Evolutionary conservation across 2,888 invertebrate genomes (phyloP), one percentile per base, ranked within the genome.

Genomic region (Pollenia angustigena): DNA sequence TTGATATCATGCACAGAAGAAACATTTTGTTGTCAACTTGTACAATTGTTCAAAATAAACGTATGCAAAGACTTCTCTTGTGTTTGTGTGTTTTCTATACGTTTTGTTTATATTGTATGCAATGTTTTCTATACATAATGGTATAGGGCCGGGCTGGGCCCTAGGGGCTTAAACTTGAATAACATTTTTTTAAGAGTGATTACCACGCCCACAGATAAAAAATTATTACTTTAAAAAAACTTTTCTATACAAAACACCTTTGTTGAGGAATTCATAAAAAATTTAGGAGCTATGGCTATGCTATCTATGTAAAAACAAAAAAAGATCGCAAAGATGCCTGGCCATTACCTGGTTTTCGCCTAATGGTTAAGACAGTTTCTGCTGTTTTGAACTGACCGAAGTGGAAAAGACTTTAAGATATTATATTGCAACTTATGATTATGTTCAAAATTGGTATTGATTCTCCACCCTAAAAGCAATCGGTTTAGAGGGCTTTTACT

Each of bases 111-210:
- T 2, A 58, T 23, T 58, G 58, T 9, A 18, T 18, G 23, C 16
- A 58, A 4, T 58, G 58, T 58, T 58, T 18, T 58, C 2, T 58
- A 7, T 23, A 23, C 58, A 23, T 58, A 58, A 58, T 58, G 58
- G 58, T 58, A 58, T 58, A 23, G 23, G 58, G 58, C 58, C 8
- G 32, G 58, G 58, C 58, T 16, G 58, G 58, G 58, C 58, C 58
- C 58, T 58, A 32, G 58, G 7, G 32, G 58, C 4, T 58, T 3
- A 58, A 58, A 58, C 58, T 7, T 58, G 18, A 58, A 58, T 58
- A 58, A 58, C 32, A 58, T 23, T 23, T 58, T 1, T 58, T 58
- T 23, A 58, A 58, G 58, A 16, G 6, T 23, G 58, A 58, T 58
- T 58, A 58, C 58, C 18, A 23, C 58, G 23, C 8, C 23, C 32